phyloP scores from a whole-genome alignment of 2,797 vertebrate species.

The Glyptemys insculpta region DNA sequence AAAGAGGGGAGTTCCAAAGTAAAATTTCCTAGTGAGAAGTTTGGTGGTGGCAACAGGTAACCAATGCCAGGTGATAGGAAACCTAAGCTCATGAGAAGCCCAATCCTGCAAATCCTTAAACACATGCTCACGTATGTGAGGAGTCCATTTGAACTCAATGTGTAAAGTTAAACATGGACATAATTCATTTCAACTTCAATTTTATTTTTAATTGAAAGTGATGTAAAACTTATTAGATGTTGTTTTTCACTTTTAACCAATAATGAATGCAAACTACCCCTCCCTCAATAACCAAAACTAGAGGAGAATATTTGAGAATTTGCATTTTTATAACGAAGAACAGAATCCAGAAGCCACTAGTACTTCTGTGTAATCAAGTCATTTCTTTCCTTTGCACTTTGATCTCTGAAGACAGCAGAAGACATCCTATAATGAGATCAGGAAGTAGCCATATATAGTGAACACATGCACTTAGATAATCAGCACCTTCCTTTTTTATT shows the following conservation, averaged over 20 bases:
- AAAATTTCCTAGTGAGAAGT: not conserved
- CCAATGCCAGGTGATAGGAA: not conserved
- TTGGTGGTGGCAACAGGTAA: not conserved
- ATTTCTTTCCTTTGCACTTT: not conserved
- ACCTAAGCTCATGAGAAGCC: not conserved
- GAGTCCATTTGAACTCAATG: not conserved
- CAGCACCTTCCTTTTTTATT: not conserved
- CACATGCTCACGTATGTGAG: not conserved
- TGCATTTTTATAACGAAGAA: not conserved
- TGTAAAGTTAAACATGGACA: not conserved
- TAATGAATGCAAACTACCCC: not conserved
- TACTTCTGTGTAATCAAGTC: not conserved
- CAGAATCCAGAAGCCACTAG: not conserved
- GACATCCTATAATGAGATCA: constrained; percentile 14
- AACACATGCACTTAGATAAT: not conserved
- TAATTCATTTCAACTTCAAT: not conserved
- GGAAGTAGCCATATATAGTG: not conserved
- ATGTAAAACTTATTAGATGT: not conserved
- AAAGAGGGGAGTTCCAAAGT: not conserved
- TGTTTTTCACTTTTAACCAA: not conserved
- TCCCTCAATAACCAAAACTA: constrained; percentile 30
- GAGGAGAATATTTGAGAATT: not conserved
- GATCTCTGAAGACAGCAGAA: not conserved
- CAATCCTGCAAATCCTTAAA: not conserved
- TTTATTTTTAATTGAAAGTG: not conserved